Evolutionary conservation across 1,140 invertebrate species (phyloP).

Genomic region (Drosophila varians): DNA sequence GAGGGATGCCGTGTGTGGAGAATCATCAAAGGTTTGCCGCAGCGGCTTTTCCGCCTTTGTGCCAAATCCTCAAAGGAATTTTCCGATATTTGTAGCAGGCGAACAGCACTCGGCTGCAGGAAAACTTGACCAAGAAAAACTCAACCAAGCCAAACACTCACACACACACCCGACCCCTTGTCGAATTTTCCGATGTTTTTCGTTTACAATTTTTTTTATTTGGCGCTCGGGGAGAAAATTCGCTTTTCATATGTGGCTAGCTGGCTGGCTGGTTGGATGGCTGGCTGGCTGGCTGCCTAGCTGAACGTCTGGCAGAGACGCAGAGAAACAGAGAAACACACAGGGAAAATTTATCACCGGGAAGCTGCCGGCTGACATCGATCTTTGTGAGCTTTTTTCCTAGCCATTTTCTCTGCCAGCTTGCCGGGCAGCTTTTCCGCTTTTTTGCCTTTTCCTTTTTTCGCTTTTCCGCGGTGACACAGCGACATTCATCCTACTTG

Average conservation of each 20-base stretch:
- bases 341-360: slow-evolving; percentile 56
- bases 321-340: slow-evolving; percentile 2
- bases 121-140: slow-evolving; percentile 75
- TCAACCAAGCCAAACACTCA: slow-evolving; percentile 44
- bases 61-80: slow-evolving; percentile 83
- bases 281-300: too few relatives aligned
- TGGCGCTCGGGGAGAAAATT: slow-evolving; percentile 74
- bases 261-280: neutral
- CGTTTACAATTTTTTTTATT: slow-evolving; percentile 41
- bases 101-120: slow-evolving; percentile 62
- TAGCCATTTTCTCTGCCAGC: neutral
- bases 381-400: slow-evolving; percentile 53
- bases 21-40: slow-evolving; percentile 82
- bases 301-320: too few relatives aligned
- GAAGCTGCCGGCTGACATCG: slow-evolving; percentile 69
- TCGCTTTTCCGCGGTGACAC: slow-evolving; percentile 12
- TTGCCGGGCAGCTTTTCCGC: slow-evolving; percentile 34
- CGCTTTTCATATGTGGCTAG: slow-evolving; percentile 73
- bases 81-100: slow-evolving; percentile 82
- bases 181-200: slow-evolving; percentile 71
- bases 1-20: slow-evolving; percentile 50
- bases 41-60: slow-evolving; percentile 78
- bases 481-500: neutral
- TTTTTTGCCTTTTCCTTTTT: slow-evolving; percentile 44
- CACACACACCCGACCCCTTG: slow-evolving; percentile 48